Percentiles rank a stretch among this genome's conserved stretches.
These are phyloP conservation scores for Mirza zaza DNA, from an alignment of 2,113 vertebrate species.

Conservation along the genomic window DNA sequence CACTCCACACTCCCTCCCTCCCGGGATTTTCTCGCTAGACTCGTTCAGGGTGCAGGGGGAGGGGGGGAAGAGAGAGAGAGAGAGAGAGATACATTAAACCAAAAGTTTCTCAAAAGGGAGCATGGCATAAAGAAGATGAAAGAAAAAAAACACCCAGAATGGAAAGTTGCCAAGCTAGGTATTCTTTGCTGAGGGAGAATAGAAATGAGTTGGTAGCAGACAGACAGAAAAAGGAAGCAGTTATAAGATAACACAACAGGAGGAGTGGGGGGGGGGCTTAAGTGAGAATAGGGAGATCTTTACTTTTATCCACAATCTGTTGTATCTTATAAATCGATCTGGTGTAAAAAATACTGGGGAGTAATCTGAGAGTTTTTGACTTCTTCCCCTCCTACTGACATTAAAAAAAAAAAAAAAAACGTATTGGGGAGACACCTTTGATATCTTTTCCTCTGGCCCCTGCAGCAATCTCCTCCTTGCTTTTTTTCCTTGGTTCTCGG, in stretches of 20 bases:
- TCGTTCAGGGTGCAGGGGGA: background rate
- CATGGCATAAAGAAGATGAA: background rate
- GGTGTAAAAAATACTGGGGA: too few species aligned
- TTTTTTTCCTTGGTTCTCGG: background rate
- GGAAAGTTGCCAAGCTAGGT: background rate
- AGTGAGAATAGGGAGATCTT: accelerated
- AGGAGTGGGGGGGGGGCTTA: background rate
- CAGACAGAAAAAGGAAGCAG: background rate
- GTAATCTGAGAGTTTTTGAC: background rate
- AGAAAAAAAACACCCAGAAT: background rate
- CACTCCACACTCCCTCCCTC: accelerated
- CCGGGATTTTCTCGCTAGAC: background rate
- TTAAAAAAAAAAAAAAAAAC: too few species aligned
- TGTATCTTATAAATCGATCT: background rate
- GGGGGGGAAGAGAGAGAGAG: too few species aligned
- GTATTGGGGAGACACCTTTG: background rate
- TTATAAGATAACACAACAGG: background rate
- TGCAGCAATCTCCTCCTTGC: too few species aligned
- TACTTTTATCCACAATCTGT: background rate
- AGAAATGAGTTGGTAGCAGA: background rate
- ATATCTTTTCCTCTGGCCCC: background rate
- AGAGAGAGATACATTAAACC: background rate
- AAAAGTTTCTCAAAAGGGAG: background rate
- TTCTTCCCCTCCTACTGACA: accelerated
- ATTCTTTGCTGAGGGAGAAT: background rate